These are phyloP conservation scores for Latrodectus hesperus DNA, from an alignment of 2,888 invertebrate genomes.

Conservation along the genomic window DNA sequence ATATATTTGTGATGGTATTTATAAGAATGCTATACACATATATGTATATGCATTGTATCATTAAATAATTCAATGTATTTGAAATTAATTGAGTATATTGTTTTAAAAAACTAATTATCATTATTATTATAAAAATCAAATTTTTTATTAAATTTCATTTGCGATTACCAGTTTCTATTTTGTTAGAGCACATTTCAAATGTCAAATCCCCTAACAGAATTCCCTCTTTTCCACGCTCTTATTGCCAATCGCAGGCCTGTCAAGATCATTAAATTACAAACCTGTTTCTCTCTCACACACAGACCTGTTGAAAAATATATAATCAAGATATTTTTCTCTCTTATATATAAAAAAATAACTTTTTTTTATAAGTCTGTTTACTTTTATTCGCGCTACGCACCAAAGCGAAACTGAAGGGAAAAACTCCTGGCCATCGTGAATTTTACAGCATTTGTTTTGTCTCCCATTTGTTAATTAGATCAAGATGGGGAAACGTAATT, in stretches of 20 bases:
- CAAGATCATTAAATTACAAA: conserved; percentile 47
- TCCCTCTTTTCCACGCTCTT: background rate
- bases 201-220: background rate
- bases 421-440: background rate
- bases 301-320: conserved; percentile 49
- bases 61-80: too few species aligned
- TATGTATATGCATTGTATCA: too few species aligned
- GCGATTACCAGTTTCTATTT: background rate
- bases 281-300: conserved; percentile 16
- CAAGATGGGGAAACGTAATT: conserved; percentile 29
- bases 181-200: background rate
- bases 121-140: background rate
- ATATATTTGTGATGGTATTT: too few species aligned
- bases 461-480: conserved; percentile 31
- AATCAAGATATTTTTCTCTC: background rate
- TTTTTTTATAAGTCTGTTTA: background rate
- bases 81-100: too few species aligned
- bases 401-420: background rate
- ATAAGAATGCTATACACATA: too few species aligned
- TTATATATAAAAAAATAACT: background rate
- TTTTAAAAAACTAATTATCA: background rate
- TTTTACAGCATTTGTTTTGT: background rate
- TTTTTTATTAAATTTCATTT: background rate
- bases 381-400: background rate
- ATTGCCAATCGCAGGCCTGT: conserved; percentile 6